Base-by-base conservation (phyloP, 2,113 vertebrate genomes). In the Haemorhous mexicanus region DNA sequence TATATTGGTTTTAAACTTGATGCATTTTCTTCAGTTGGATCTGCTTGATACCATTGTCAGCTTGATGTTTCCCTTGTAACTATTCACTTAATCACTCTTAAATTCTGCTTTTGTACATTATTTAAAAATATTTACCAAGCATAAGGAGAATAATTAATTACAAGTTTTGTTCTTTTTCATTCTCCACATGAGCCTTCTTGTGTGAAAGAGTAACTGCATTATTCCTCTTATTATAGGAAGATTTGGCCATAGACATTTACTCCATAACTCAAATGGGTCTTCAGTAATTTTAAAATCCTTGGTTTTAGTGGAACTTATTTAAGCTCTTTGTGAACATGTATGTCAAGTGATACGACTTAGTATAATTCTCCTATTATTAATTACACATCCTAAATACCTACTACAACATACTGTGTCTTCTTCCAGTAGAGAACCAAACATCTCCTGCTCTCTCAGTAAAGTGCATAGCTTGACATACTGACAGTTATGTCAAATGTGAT, bases 401-500 rank as follows among this genome's bases (percentile, higher is more conserved):
- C 93, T 75, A 73, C 93, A 94, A 88, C 27, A 75, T 69, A 13
- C 49, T 43, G 11, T 62, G 5, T 63, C 37, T 83, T 58, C 13
- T 55, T 89, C 62, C 20, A 26, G 44, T 52, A 89, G 74, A 87
- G 80, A 94, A 79, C 56, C 88, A 97, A 92, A 77, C 77, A 93
- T 72, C 63, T 90, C 9, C 16, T 81, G 78, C 86, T 77, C 95
- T 96, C 58, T 84, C 80, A 93, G 72, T 80, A 87, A 94, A 93
- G 94, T 92, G 68, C n/a, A 27, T 87, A 90, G 77, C 76, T 96
- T 94, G 93, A 92, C 79, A 83, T 92, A 62, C n/a, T 68, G 23
- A 53, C 18, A 95, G 46, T 93, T 95, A 76, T 26, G 21, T 94
- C 96, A 95, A 93, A 96, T 43, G 92, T 94, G 28, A 84, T 84